Base-by-base conservation (phyloP, 2,888 invertebrate genomes). In the Elysia crispata region DNA sequence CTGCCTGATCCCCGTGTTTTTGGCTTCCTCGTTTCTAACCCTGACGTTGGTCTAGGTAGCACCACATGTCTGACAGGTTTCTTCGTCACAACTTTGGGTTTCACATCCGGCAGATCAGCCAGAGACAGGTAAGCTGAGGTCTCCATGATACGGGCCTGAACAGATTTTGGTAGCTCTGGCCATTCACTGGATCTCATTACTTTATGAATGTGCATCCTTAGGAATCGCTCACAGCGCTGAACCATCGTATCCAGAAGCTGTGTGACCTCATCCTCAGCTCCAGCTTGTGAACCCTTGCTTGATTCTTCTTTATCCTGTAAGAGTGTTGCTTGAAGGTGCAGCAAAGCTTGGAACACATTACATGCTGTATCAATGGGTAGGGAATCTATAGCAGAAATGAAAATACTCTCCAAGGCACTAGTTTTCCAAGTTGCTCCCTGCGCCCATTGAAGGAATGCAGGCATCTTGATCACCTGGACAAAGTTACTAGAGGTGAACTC, bases 361-460 rank as follows among this genome's bases (percentile, higher is more conserved):
- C 97, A 97, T 0, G 96, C 95, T 90, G 96, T 95, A 83, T 97
- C 96, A 0, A 96, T 95, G 0, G 95, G 95, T 57, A 97, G 93
- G 81, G 95, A 94, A 82, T 95, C 95, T 0, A 97, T 95, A 0
- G 97, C 95, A 18, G 95, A 94, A 28, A 96, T 93, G 83, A 98
- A 94, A 85, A 96, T 95, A 81, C 96, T 95, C 89, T 97, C 96
- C 18, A 98, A 92, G 0, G 95, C 94, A 50, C 95, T 94, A 78
- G 96, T 94, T 88, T 95, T 95, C 93, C 95, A 95, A 13, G 95
- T 95, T 82, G 95, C 91, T 82, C 89, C 91, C 85, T 94, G 94
- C 33, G 95, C 95, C 67, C 96, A 93, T 0, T 94, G 93, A 33
- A 95, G 92, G 87, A 96, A 95, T 50, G 94, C 93, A 79, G 94